These are phyloP conservation scores for Typhlichthys eigenmanni DNA, from an alignment of 2,797 vertebrate genomes.

Conservation along the genomic window DNA sequence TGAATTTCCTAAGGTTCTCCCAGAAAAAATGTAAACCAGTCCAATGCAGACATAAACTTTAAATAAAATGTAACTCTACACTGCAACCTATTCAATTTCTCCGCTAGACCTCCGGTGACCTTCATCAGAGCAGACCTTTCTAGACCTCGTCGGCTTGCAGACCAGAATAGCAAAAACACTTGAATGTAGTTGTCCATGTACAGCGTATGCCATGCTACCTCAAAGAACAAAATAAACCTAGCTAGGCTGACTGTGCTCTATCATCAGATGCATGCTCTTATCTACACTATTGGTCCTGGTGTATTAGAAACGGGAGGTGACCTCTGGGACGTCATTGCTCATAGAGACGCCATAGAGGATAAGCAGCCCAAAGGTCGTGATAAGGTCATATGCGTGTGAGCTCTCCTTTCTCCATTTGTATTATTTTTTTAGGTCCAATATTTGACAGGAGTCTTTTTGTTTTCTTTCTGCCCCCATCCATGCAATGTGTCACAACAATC, in stretches of 20 bases:
- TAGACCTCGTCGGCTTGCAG: constrained; percentile 35
- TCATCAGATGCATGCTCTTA: constrained; percentile 16
- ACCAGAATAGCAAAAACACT: constrained; percentile 21
- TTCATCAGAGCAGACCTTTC: constrained; percentile 34
- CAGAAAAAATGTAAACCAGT: neutral
- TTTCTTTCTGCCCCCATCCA: neutral
- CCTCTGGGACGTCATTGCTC: neutral
- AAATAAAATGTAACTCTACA: neutral
- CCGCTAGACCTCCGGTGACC: constrained; percentile 38
- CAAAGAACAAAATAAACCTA: neutral
- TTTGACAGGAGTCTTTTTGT: constrained; percentile 1
- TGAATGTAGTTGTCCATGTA: constrained; percentile 4
- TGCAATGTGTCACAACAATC: neutral
- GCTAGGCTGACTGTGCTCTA: neutral
- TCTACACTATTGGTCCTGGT: neutral
- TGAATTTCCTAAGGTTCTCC: neutral
- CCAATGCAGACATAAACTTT: too few relatives aligned
- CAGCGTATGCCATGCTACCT: constrained; percentile 11
- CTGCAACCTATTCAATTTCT: constrained; percentile 3
- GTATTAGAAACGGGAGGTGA: neutral
- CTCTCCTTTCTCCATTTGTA: constrained; percentile 10
- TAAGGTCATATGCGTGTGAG: neutral
- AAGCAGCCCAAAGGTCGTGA: too few relatives aligned
- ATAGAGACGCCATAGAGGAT: too few relatives aligned
- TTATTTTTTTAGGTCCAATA: constrained; percentile 6